phyloP scores from a whole-genome alignment of 2,888 invertebrate genomes.

The Agrenia bidenticulata region DNA sequence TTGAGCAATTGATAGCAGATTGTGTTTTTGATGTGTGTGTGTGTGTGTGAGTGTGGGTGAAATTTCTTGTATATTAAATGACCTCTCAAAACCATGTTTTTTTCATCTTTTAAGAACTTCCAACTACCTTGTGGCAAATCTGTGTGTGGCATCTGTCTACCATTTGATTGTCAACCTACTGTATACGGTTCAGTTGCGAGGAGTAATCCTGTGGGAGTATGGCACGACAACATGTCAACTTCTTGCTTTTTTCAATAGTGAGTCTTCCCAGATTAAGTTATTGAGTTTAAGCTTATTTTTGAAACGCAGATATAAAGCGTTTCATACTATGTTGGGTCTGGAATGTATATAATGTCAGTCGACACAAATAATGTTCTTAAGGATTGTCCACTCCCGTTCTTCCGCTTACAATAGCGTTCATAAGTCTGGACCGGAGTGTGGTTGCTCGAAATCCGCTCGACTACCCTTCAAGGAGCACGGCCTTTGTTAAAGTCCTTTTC shows the following conservation, averaged over 20 bases:
- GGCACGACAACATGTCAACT: constrained; percentile 22
- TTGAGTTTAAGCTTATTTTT: not conserved
- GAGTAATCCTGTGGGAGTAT: constrained; percentile 24
- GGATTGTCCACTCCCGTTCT: constrained; percentile 30
- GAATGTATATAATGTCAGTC: no score
- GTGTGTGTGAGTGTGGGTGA: not conserved
- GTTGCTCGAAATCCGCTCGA: constrained; percentile 36
- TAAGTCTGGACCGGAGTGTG: constrained; percentile 39
- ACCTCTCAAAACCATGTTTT: no score
- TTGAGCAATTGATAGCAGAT: no score
- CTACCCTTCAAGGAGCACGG: constrained; percentile 9
- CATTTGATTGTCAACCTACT: constrained; percentile 22
- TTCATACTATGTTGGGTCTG: no score
- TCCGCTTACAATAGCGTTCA: constrained; percentile 36
- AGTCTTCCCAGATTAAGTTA: not conserved
- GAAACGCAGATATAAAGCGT: no score
- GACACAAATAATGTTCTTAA: not conserved
- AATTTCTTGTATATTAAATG: not conserved
- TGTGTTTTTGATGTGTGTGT: not conserved
- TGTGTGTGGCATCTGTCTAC: constrained; percentile 40
- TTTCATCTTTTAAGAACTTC: constrained; percentile 27
- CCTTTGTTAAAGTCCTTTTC: constrained; percentile 18
- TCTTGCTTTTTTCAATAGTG: constrained; percentile 28
- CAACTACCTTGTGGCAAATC: constrained; percentile 43
- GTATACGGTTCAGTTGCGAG: constrained; percentile 21